These are phyloP conservation scores for Leptobrachium leishanense DNA, from an alignment of 2,113 vertebrate genomes.

Conservation along the genomic window DNA sequence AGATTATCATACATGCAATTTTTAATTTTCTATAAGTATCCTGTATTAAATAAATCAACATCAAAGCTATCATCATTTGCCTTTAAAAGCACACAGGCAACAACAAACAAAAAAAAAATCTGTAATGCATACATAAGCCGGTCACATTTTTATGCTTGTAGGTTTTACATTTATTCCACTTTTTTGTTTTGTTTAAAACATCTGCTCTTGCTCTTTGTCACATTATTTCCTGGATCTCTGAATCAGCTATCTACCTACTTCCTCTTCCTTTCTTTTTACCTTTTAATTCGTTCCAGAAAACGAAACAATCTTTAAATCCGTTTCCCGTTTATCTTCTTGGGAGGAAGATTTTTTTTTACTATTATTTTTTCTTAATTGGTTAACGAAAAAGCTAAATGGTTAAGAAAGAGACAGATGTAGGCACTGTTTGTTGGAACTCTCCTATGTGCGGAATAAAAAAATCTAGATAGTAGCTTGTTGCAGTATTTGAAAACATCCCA, in stretches of 20 bases:
- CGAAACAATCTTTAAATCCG: too few species aligned
- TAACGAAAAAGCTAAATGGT: background rate
- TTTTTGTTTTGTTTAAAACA: background rate
- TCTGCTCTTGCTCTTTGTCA: slow-evolving; percentile 23
- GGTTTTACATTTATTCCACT: background rate
- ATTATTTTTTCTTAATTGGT: too few species aligned
- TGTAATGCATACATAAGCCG: slow-evolving; percentile 32
- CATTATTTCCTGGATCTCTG: background rate
- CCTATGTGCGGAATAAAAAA: background rate
- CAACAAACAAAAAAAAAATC: background rate
- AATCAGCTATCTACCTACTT: background rate
- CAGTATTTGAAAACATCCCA: background rate
- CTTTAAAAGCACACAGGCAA: slow-evolving; percentile 30
- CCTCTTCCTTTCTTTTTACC: slow-evolving; percentile 2
- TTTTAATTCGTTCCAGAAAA: too few species aligned
- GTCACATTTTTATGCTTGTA: slow-evolving; percentile 4
- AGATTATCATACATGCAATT: slow-evolving; percentile 35
- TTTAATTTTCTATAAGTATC: slow-evolving; percentile 32
- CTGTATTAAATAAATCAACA: slow-evolving; percentile 22
- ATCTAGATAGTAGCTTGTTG: background rate
- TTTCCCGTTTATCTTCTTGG: too few species aligned
- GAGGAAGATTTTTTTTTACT: too few species aligned
- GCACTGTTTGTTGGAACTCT: background rate
- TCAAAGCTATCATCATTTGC: slow-evolving; percentile 37
- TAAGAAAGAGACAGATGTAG: background rate